Evolutionary conservation across 2,797 vertebrate species (phyloP), one percentile per base, ranked within the genome.

Genomic region (Siniperca scherzeri): DNA sequence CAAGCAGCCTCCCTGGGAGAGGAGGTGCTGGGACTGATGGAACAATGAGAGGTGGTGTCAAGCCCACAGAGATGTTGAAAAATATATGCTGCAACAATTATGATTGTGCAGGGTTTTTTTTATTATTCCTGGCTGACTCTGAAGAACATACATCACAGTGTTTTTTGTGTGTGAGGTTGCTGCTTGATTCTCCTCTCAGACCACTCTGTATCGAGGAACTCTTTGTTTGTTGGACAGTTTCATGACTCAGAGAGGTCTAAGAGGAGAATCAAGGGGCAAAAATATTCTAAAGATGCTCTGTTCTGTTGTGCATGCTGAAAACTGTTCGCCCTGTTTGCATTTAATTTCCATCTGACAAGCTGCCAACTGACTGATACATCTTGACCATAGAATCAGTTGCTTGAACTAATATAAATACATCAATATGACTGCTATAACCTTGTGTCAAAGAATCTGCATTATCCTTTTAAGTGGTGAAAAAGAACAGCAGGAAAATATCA

Each of bases 11-110:
- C 80, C 76, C 84, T 77, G 72, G 62, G 80, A 86, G 77, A 87
- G 65, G 86, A 83, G 70, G 76, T 38, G 22, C 74, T 36, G 78
- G 69, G 77, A 88, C 78, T 77, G 80, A 82, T 52, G 25, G 80
- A 91, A 76, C 89, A 88, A 77, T 83, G 76, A 90, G 87, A 90
- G 87, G 81, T 83, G 74, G 87, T 91, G 90, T 91, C 88, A 90
- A 78, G 87, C 86, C 90, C 84, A 77, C 81, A 69, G 91, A 92
- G 90, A 90, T 84, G 91, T 87, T 7, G 82, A 87, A 84, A 89
- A 89, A 74, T 78, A 80, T 85, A 75, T 81, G 74, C 80, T 82
- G 87, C 79, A 91, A 88, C 84, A 88, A 92, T 89, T 88, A 87
- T 82, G 82, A 81, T 65, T 82, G 62, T 52, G 75, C 75, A 72